Evolutionary conservation across 2,797 vertebrate species (phyloP).

Genomic region (Pipistrellus kuhlii): DNA sequence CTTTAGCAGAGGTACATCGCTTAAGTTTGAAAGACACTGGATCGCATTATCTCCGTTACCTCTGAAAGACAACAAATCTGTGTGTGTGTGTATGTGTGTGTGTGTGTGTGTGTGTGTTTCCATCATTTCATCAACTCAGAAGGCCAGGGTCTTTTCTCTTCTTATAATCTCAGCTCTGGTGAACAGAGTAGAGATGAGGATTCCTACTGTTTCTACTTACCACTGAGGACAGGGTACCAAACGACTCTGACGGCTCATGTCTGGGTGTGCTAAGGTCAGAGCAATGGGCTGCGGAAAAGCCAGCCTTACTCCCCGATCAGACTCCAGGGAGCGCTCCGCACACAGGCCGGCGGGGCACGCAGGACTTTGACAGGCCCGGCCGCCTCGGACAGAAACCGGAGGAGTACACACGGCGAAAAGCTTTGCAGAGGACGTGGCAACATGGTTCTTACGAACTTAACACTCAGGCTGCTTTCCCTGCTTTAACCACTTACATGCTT

Average conservation of each 20-base stretch:
- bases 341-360: background rate
- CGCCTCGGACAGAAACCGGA: background rate
- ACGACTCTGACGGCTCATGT: background rate
- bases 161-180: background rate
- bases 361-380: background rate
- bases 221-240: background rate
- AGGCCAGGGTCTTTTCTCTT: background rate
- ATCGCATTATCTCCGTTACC: background rate
- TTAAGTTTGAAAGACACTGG: background rate
- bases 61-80: background rate
- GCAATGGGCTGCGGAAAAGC: background rate
- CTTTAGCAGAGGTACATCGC: background rate
- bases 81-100: background rate
- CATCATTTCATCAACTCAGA: background rate
- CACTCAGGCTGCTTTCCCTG: background rate
- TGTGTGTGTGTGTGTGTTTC: background rate
- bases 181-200: background rate
- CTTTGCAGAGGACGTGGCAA: background rate
- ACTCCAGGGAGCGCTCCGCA: background rate
- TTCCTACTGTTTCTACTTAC: background rate
- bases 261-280: conserved; percentile 19
- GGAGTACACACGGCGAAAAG: background rate
- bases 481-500: background rate
- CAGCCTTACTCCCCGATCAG: background rate
- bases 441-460: background rate